Evolutionary conservation across 2,113 vertebrate species (phyloP).

Genomic region (Pachyramphus minor): DNA sequence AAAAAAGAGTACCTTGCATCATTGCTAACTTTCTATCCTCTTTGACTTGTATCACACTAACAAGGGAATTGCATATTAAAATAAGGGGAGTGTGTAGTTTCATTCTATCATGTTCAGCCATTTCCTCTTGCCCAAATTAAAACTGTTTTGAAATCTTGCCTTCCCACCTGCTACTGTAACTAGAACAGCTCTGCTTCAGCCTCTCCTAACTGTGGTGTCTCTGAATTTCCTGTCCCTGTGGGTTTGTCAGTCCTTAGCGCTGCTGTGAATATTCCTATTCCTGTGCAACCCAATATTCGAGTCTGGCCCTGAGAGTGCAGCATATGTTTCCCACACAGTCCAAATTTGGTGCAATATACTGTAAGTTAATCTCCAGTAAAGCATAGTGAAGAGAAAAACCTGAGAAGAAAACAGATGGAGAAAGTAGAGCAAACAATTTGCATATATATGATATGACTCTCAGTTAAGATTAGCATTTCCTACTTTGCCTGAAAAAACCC

Average conservation of each 20-base stretch:
- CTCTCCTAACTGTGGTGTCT: constrained; percentile 19
- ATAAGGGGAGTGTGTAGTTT: not conserved
- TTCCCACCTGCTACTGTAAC: constrained; percentile 55
- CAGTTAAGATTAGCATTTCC: constrained; percentile 58
- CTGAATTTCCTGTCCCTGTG: constrained; percentile 52
- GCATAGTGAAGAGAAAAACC: constrained; percentile 19
- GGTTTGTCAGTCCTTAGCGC: constrained; percentile 28
- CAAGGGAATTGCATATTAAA: not conserved
- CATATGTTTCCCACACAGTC: constrained; percentile 63
- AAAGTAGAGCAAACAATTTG: constrained; percentile 68
- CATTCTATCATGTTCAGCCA: constrained; percentile 1
- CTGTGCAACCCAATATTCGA: constrained; percentile 53
- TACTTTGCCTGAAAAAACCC: constrained; percentile 24
- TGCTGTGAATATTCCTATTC: constrained; percentile 58
- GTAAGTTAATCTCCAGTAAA: constrained; percentile 60
- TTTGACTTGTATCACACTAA: not conserved
- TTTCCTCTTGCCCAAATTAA: constrained; percentile 33
- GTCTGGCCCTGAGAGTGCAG: constrained; percentile 59
- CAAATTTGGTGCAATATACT: constrained; percentile 48
- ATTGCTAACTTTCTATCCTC: not conserved
- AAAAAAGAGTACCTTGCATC: not conserved
- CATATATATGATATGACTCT: constrained; percentile 59
- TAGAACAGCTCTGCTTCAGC: constrained; percentile 38
- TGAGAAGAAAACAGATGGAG: constrained; percentile 59
- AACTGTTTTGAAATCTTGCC: constrained; percentile 36